phyloP scores from a whole-genome alignment of 2,888 invertebrate species.

The Cantharis flavilabris region DNA sequence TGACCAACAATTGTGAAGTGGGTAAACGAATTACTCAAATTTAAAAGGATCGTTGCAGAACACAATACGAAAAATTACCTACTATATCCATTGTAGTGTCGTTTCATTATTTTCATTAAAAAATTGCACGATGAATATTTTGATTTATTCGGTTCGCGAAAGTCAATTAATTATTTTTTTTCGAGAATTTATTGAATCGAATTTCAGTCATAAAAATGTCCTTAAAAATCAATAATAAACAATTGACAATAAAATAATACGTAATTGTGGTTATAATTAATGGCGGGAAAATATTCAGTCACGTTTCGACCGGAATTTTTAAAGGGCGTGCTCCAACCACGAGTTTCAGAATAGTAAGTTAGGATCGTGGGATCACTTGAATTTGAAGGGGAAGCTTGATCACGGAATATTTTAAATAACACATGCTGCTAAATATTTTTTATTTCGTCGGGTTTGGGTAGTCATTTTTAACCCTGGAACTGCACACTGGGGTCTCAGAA shows the following conservation, averaged over 20 bases:
- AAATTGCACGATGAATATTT: background rate
- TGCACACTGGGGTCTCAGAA: no score
- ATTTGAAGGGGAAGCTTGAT: background rate
- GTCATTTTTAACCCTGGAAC: no score
- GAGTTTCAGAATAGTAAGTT: conserved; percentile 38
- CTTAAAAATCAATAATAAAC: background rate
- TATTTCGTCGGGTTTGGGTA: background rate
- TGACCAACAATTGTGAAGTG: conserved; percentile 26
- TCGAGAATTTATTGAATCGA: background rate
- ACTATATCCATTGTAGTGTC: background rate
- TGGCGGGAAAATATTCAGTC: conserved; percentile 14
- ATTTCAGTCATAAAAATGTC: background rate
- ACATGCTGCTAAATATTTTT: background rate
- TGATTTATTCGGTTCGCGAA: background rate
- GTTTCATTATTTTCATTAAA: background rate
- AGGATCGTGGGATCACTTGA: conserved; percentile 38
- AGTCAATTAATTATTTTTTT: background rate
- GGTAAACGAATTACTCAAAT: background rate
- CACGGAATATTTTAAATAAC: background rate
- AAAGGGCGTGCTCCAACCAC: conserved; percentile 36
- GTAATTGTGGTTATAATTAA: background rate
- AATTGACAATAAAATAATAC: background rate
- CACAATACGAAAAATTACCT: background rate
- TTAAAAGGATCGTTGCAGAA: background rate
- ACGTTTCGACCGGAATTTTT: conserved; percentile 22